Percentiles rank a stretch among this genome's conserved stretches.
Conservation (phyloP, 2,797 vertebrate species). For the Sylvia borin region DNA sequence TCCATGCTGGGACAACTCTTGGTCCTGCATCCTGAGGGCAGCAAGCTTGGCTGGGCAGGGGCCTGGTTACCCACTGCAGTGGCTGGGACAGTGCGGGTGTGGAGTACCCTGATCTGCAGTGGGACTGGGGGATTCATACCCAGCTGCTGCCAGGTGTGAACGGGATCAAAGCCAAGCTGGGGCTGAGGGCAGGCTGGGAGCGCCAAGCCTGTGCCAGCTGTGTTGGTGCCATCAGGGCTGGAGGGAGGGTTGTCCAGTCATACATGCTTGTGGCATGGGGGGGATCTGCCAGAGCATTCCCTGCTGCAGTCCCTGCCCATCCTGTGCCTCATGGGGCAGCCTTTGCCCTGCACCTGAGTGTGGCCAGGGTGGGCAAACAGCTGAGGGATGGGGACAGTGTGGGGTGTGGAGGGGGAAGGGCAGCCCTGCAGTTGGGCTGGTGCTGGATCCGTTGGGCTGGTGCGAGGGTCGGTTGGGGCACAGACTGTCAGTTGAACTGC, state of each 20-base stretch:
- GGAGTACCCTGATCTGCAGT: fast-evolving
- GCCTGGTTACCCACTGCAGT: fast-evolving
- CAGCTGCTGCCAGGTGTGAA: neutral
- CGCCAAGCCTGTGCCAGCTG: fast-evolving
- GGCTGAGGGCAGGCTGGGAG: neutral
- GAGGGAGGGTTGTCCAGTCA: too few relatives aligned
- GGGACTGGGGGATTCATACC: fast-evolving
- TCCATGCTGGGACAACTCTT: neutral
- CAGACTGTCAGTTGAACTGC: neutral
- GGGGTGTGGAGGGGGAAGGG: neutral
- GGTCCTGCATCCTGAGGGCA: neutral
- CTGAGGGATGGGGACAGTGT: neutral
- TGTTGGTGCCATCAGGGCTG: neutral
- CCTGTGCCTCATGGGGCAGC: neutral
- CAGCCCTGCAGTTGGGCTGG: neutral
- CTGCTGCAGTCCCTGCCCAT: neutral
- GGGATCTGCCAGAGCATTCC: neutral
- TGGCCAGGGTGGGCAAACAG: neutral
- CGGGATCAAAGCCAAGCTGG: neutral
- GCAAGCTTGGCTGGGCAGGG: neutral
- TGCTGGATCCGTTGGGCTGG: neutral
- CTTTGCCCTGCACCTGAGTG: neutral
- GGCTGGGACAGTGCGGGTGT: neutral
- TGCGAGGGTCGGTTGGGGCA: neutral
- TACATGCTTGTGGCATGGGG: fast-evolving